These are phyloP conservation scores for Lymantria monacha DNA, from an alignment of 2,888 invertebrate genomes.

Conservation along the genomic window DNA sequence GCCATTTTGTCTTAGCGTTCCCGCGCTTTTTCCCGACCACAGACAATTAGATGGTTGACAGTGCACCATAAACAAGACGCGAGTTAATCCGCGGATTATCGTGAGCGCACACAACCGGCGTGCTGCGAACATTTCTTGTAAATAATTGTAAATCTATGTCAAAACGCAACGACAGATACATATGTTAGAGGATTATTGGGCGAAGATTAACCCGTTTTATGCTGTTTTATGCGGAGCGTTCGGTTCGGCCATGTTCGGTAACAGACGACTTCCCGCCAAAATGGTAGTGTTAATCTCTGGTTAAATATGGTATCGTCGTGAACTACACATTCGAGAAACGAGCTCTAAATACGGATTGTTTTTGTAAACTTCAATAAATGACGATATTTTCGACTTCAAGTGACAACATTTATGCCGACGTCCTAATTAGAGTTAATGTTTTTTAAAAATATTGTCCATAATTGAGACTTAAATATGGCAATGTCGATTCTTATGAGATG, in stretches of 20 bases:
- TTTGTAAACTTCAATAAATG: constrained; percentile 41
- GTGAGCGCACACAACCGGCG: constrained; percentile 69
- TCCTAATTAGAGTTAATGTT: neutral
- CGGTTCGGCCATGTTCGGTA: constrained; percentile 44
- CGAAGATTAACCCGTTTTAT: constrained; percentile 75
- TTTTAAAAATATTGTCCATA: constrained; percentile 1
- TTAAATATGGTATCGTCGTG: constrained; percentile 63
- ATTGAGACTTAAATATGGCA: constrained; percentile 1
- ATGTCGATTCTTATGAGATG: neutral
- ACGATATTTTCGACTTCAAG: constrained; percentile 10
- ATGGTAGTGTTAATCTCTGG: constrained; percentile 61
- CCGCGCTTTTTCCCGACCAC: constrained; percentile 65
- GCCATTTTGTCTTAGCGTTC: constrained; percentile 65
- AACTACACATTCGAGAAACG: constrained; percentile 53
- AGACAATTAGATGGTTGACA: constrained; percentile 69
- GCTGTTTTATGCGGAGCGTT: constrained; percentile 66
- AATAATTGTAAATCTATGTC: constrained; percentile 83
- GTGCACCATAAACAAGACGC: constrained; percentile 69
- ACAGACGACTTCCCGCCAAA: constrained; percentile 71
- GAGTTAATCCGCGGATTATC: constrained; percentile 72
- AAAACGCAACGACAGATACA: constrained; percentile 78
- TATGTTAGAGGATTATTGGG: constrained; percentile 74
- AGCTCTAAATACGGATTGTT: constrained; percentile 62
- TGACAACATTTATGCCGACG: constrained; percentile 3
- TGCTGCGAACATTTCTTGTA: constrained; percentile 63